phyloP scores from a whole-genome alignment of 2,113 vertebrate species.

The Chloroceryle aenea region DNA sequence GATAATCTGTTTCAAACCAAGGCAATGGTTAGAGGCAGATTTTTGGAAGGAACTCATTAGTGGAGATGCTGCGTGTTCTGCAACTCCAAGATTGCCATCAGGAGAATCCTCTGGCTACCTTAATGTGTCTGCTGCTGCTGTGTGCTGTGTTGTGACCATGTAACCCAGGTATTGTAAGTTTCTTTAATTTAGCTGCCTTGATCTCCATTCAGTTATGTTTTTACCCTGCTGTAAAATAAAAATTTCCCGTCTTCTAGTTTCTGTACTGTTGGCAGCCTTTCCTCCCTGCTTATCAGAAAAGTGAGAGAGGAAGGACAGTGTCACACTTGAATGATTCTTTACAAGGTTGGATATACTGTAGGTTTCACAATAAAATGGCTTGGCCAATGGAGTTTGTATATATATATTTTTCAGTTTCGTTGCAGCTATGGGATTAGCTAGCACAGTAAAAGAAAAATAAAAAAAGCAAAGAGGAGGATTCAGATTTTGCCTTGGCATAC shows the following conservation, averaged over 20 bases:
- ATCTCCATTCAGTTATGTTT: neutral
- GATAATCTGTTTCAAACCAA: neutral
- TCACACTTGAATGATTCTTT: conserved; percentile 49
- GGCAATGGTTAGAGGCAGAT: neutral
- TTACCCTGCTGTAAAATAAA: neutral
- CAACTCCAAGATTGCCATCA: neutral
- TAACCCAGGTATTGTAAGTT: neutral
- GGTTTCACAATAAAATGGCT: conserved; percentile 40
- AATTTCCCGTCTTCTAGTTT: neutral
- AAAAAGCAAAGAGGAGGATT: neutral
- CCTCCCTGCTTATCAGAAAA: conserved; percentile 43
- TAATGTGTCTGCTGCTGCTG: neutral
- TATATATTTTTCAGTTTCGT: conserved; percentile 18
- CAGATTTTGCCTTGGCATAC: neutral
- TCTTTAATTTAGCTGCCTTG: conserved; percentile 27
- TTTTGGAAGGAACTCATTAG: conserved; percentile 23
- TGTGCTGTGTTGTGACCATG: neutral
- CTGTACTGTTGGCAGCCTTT: neutral
- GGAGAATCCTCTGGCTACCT: neutral
- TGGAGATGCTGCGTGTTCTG: neutral
- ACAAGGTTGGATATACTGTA: conserved; percentile 17
- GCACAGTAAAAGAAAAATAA: neutral
- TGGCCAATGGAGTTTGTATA: conserved; percentile 28
- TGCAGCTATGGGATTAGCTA: conserved; percentile 30
- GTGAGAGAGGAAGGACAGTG: neutral